A percentile compares a stretch with the other conserved stretches of the same genome.
phyloP scores from a whole-genome alignment of 2,888 invertebrate genomes.

The Polyommatus iphigenia region DNA sequence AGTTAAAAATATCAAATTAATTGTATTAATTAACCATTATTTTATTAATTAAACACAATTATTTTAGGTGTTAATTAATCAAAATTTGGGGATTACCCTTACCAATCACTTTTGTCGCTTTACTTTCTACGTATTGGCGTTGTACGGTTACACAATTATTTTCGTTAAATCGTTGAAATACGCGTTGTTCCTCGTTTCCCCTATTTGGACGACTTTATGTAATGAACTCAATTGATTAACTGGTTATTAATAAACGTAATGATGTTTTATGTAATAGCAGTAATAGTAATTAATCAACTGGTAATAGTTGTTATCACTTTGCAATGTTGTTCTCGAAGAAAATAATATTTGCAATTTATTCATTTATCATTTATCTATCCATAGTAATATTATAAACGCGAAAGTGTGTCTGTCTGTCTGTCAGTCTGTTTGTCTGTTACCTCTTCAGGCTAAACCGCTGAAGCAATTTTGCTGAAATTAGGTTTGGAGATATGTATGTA shows the following conservation, averaged over 20 bases:
- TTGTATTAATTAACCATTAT: too few relatives aligned
- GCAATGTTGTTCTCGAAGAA: not conserved
- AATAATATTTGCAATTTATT: not conserved
- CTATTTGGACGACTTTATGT: slow-evolving; percentile 7
- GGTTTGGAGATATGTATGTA: too few relatives aligned
- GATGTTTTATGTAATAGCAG: not conserved
- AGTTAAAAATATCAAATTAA: too few relatives aligned
- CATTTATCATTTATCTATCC: too few relatives aligned
- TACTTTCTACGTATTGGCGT: slow-evolving; percentile 18
- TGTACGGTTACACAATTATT: slow-evolving; percentile 25
- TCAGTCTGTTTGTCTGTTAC: too few relatives aligned
- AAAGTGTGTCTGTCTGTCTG: too few relatives aligned
- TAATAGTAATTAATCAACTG: not conserved
- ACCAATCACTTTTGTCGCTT: slow-evolving; percentile 2
- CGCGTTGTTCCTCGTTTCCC: slow-evolving; percentile 14
- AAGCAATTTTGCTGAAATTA: too few relatives aligned
- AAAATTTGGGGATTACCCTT: not conserved
- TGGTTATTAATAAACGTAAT: not conserved
- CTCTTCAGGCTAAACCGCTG: too few relatives aligned
- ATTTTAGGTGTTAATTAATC: not conserved
- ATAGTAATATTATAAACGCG: too few relatives aligned
- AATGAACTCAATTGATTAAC: not conserved
- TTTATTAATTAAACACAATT: not conserved
- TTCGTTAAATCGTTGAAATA: not conserved
- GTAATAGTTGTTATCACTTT: not conserved